Conservation (phyloP, 2,888 invertebrate genomes). For the Electrophaes corylata region DNA sequence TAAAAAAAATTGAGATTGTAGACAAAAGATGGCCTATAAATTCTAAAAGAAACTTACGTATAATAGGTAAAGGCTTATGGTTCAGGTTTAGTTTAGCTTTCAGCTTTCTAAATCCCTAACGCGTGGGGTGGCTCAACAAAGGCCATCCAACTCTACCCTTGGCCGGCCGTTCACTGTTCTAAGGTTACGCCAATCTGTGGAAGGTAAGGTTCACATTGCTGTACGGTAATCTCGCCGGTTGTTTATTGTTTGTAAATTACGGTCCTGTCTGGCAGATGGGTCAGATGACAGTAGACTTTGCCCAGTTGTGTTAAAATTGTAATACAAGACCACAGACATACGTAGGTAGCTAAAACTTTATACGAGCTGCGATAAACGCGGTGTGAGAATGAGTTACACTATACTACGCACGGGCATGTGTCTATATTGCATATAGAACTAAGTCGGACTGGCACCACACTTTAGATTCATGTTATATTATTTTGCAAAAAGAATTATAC, state of each 20-base stretch:
- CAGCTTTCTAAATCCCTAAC: constrained; percentile 17
- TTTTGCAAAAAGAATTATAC: no score
- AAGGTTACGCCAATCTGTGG: constrained; percentile 28
- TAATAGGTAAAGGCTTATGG: no score
- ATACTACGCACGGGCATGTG: no score
- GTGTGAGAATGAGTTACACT: no score
- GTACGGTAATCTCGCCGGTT: not conserved
- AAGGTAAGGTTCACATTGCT: constrained; percentile 8
- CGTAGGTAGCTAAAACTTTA: no score
- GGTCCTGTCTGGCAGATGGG: not conserved
- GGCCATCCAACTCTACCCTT: constrained; percentile 34
- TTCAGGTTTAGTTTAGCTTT: constrained; percentile 16
- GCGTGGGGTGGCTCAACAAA: constrained; percentile 9
- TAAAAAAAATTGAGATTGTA: no score
- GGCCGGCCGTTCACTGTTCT: constrained; percentile 27
- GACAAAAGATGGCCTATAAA: no score
- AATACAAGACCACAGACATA: not conserved
- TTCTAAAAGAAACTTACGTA: no score
- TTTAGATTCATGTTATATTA: no score
- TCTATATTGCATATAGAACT: no score
- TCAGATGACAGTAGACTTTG: not conserved
- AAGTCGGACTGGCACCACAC: no score
- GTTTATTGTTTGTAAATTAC: not conserved
- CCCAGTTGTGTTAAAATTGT: not conserved
- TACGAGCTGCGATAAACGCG: no score